Evolutionary conservation across 2,888 invertebrate species (phyloP).

Genomic region (Acanthosoma haemorrhoidale): DNA sequence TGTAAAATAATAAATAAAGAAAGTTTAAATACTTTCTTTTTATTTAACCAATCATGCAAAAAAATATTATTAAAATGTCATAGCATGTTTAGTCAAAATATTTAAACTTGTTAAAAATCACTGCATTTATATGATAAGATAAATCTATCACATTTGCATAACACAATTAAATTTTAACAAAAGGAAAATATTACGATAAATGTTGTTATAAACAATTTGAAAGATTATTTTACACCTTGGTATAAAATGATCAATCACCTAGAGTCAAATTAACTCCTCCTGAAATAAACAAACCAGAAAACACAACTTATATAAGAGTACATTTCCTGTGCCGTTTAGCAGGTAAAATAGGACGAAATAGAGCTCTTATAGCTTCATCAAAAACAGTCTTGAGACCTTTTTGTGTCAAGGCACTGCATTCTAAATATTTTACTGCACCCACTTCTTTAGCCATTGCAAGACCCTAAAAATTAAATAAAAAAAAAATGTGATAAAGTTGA

Average conservation of each 20-base stretch:
- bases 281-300: neutral
- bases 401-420: slow-evolving; percentile 96
- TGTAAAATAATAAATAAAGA: too few species aligned
- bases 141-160: neutral
- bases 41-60: too few species aligned
- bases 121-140: neutral
- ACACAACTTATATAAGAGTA: slow-evolving; percentile 60
- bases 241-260: slow-evolving; percentile 1
- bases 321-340: slow-evolving; percentile 79
- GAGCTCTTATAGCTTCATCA: slow-evolving; percentile 98
- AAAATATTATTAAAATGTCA: too few species aligned
- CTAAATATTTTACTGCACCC: slow-evolving; percentile 93
- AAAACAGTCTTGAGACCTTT: slow-evolving; percentile 98
- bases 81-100: neutral
- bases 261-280: slow-evolving; percentile 3
- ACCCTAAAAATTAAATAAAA: slow-evolving; percentile 57
- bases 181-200: slow-evolving; percentile 6
- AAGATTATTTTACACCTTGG: slow-evolving; percentile 16
- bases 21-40: too few species aligned
- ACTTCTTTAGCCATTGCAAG: slow-evolving; percentile 95
- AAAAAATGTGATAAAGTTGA: neutral
- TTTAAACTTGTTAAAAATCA: neutral
- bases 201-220: slow-evolving; percentile 11
- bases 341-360: slow-evolving; percentile 90
- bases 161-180: slow-evolving; percentile 8